phyloP scores from a whole-genome alignment of 2,888 invertebrate genomes.

The Enchytraeus crypticus region DNA sequence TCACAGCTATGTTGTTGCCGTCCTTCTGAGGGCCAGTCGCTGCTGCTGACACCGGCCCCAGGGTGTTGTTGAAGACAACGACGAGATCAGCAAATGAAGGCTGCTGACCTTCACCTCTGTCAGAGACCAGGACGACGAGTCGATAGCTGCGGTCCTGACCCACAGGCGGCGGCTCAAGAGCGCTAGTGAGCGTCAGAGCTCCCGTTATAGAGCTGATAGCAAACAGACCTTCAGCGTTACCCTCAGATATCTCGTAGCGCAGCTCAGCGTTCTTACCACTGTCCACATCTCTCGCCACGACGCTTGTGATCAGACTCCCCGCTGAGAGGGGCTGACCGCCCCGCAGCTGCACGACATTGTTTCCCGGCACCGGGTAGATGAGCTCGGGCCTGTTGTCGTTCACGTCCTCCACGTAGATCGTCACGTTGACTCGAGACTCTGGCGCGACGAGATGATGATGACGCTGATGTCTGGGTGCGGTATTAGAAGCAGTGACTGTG shows the following conservation, averaged over 20 bases:
- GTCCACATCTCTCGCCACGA: conserved; percentile 19
- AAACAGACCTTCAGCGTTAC: conserved; percentile 18
- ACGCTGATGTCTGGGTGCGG: background rate
- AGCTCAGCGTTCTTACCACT: conserved; percentile 16
- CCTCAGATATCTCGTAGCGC: conserved; percentile 13
- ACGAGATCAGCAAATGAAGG: background rate
- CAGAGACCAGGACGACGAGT: conserved; percentile 7
- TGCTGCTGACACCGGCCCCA: conserved; percentile 1
- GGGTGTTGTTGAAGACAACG: conserved; percentile 9
- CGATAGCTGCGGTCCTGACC: conserved; percentile 3
- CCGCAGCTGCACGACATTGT: conserved; percentile 12
- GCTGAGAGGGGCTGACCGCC: background rate
- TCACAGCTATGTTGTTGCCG: background rate
- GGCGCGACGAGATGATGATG: background rate
- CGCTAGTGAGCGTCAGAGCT: conserved; percentile 7
- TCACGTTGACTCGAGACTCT: conserved; percentile 11
- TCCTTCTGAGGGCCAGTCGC: background rate
- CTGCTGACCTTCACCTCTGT: background rate
- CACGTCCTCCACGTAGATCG: conserved; percentile 17
- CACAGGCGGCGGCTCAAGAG: background rate
- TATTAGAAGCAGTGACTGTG: conserved; percentile 13
- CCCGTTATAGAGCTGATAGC: conserved; percentile 17
- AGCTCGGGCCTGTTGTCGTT: conserved; percentile 20
- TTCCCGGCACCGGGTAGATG: conserved; percentile 12
- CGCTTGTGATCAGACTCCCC: conserved; percentile 16